These are phyloP conservation scores for Brachypalpus laphriformis DNA, from an alignment of 2,888 invertebrate genomes.

Conservation along the genomic window DNA sequence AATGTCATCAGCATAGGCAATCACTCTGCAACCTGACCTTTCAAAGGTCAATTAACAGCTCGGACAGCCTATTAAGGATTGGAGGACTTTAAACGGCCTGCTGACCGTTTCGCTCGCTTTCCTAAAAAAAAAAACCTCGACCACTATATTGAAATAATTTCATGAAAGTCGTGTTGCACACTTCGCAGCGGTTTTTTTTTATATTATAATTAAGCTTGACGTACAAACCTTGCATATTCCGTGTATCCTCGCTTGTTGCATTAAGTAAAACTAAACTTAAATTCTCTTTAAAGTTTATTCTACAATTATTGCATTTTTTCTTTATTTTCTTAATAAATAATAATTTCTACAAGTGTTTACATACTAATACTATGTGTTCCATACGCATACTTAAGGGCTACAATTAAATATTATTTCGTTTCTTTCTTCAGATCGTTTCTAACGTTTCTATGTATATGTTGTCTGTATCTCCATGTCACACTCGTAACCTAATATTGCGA, in stretches of 20 bases:
- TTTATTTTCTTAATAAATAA: slow-evolving; percentile 71
- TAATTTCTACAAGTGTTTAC: slow-evolving; percentile 63
- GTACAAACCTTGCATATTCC: no score
- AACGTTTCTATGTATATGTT: slow-evolving; percentile 9
- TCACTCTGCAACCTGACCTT: no score
- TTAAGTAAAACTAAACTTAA: neutral
- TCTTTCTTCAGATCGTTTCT: slow-evolving; percentile 28
- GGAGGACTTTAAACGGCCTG: no score
- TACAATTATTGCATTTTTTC: slow-evolving; percentile 68
- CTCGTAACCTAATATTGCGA: slow-evolving; percentile 63
- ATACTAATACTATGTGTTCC: slow-evolving; percentile 45
- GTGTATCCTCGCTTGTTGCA: neutral
- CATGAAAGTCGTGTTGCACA: no score
- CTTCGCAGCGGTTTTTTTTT: no score
- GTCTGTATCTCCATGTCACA: slow-evolving; percentile 11
- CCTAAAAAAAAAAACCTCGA: no score
- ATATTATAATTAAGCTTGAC: no score
- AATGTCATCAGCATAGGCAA: no score
- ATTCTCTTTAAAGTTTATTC: slow-evolving; percentile 30
- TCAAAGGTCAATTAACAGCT: no score
- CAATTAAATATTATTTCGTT: slow-evolving; percentile 54
- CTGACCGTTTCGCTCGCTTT: no score
- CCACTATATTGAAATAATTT: no score
- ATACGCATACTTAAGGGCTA: slow-evolving; percentile 30
- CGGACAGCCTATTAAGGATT: no score